Base-by-base conservation (phyloP, 2,113 vertebrate genomes). In the Sceloporus undulatus region DNA sequence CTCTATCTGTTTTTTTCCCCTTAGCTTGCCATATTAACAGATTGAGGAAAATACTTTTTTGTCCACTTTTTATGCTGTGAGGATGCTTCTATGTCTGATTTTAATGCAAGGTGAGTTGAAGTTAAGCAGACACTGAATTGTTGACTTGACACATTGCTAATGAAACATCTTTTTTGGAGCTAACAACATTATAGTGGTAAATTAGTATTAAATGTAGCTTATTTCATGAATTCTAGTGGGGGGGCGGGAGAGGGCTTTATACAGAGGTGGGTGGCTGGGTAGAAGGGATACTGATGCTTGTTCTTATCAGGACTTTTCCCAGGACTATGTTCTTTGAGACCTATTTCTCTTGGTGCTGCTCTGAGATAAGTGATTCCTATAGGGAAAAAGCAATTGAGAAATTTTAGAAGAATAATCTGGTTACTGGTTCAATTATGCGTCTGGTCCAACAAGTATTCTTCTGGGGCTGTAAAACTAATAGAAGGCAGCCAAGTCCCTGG, bases 21-120 rank as follows among this genome's bases (percentile, higher is more conserved):
- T 10, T 92, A 0, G 0, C 25, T 70, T 71, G 87, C 77, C 2
- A 1, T 86, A 23, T 79, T 91, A 91, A 25, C 79, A 93, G 88
- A 86, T 90, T 92, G 48, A 48, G 92, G 91, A 91, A 91, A 92
- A 82, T 91, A 85, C 92, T 92, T 91, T 48, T 86, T 84, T 16
- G n/a, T 91, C 88, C 79, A 94, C 93, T 92, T 95, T 82, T 77
- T 62, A 85, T 93, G 85, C 81, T 92, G 16, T 91, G 89, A 81
- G 93, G 85, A 90, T 2, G 23, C 89, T 92, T 94, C 93, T 92
- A 85, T 88, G 77, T 29, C 1, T 16, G 10, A 3, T 93, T 62
- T 90, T 74, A 0, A 0, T 56, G 71, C 56, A 38, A 88, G 29
- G 88, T 89, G 6, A 0, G 2, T 19, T 88, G 18, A 76, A 48